Evolutionary conservation across 2,113 vertebrate genomes (phyloP), one percentile per base, ranked within the genome.

Genomic region (Tupaia chinensis): DNA sequence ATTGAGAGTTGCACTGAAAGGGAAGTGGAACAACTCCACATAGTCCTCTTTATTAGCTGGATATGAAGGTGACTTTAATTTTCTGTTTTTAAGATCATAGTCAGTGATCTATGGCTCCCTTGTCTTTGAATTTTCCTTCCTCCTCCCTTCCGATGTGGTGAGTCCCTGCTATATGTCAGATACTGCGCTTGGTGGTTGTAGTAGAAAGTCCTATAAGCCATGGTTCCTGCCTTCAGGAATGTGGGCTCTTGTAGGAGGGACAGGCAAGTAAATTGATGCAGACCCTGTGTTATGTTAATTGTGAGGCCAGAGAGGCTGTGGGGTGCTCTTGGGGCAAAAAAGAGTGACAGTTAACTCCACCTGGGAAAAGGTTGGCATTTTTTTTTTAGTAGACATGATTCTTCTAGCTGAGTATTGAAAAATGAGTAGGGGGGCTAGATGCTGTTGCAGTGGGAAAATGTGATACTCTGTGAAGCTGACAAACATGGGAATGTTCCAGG

Each of bases 21-120:
- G 9, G 80, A 95, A 95, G 34, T 44, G 87, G 78, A 56, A 54
- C 5, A 82, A 44, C n/a, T 89, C 34, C 15, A 74, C 3, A 2
- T 32, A 16, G 19, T 69, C 16, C 25, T 87, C 32, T 93, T 94
- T 80, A 91, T 16, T 54, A 7, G n/a, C 22, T 68, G 65, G 32
- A 85, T 72, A 89, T 70, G 25, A 82, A 77, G 23, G 5, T 94
- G 53, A 89, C 61, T 95, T 97, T 79, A 70, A 82, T 84, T 86
- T 97, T 84, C 8, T 54, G 34, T 72, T 94, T 81, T 81, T 80
- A 91, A 85, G 10, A 60, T 82, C n/a, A 86, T 63, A 72, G 73
- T 89, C 56, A 92, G 56, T 85, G 63, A 77, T 58, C 53, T 61
- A 87, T 58, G 54, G n/a, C 17, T 81, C 72, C 56, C n/a, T 63